A percentile compares a stretch with the other conserved stretches of the same genome.
These are phyloP conservation scores for Rhinichthys klamathensis DNA, from an alignment of 2,113 vertebrate species.

Conservation along the genomic window DNA sequence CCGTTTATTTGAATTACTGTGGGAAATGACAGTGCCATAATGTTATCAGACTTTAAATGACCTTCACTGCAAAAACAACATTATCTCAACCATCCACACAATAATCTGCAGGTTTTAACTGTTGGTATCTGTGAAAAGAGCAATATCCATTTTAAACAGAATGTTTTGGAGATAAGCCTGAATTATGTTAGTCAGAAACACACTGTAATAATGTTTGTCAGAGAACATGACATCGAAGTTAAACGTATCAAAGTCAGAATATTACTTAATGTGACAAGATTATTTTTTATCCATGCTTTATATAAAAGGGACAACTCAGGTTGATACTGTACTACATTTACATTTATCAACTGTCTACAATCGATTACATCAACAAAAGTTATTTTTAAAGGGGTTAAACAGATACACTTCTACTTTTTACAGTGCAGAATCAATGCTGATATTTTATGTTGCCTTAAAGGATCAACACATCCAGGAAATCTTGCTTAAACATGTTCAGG, in stretches of 20 bases:
- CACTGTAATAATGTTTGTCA: background rate
- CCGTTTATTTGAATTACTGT: background rate
- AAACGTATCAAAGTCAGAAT: background rate
- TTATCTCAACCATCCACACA: constrained; percentile 52
- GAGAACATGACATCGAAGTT: background rate
- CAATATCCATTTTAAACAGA: constrained; percentile 2
- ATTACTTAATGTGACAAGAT: background rate
- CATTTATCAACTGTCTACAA: background rate
- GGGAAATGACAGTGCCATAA: constrained; percentile 8
- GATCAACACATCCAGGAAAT: constrained; percentile 62
- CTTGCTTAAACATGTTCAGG: constrained; percentile 52
- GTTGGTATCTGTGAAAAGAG: constrained; percentile 27
- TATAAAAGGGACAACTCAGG: background rate
- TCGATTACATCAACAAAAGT: background rate
- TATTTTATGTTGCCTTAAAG: constrained; percentile 42
- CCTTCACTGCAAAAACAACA: constrained; percentile 39
- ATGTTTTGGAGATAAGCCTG: constrained; percentile 30
- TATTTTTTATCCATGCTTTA: background rate
- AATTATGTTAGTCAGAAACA: constrained; percentile 4
- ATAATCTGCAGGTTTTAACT: constrained; percentile 39
- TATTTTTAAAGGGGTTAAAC: background rate
- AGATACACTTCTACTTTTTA: background rate
- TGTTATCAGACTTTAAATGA: constrained; percentile 30
- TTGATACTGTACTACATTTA: background rate
- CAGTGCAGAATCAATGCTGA: background rate